These are phyloP conservation scores for Pavo muticus DNA, from an alignment of 2,113 vertebrate species.

Conservation along the genomic window DNA sequence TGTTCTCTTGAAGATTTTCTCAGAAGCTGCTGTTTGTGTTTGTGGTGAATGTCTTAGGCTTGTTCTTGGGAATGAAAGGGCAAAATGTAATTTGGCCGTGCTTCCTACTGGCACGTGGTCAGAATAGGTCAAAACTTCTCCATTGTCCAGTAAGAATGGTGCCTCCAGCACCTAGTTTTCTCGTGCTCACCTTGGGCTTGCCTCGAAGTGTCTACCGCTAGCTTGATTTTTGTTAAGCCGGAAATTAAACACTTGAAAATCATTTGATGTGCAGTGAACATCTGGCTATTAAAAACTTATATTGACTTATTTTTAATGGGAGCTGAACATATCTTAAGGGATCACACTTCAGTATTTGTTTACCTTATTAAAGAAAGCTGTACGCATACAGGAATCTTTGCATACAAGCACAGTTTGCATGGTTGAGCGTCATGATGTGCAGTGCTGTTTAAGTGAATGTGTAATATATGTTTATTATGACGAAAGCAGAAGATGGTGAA, in stretches of 20 bases:
- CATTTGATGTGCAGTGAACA: background rate
- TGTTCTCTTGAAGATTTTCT: background rate
- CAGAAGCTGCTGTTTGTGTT: background rate
- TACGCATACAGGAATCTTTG: background rate
- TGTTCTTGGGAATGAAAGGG: background rate
- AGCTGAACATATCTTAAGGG: background rate
- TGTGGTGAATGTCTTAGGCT: background rate
- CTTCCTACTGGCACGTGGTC: background rate
- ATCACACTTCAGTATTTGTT: background rate
- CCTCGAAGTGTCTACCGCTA: background rate
- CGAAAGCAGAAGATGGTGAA: background rate
- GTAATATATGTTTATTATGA: background rate
- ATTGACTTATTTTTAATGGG: background rate
- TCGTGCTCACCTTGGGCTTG: background rate
- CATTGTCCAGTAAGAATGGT: background rate
- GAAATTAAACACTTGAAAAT: slow-evolving; percentile 6
- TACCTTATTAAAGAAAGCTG: background rate
- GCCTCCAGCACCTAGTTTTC: background rate
- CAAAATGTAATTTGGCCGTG: background rate
- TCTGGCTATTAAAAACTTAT: background rate
- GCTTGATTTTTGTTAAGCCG: slow-evolving; percentile 11
- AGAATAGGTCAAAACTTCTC: background rate
- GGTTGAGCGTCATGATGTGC: accelerated
- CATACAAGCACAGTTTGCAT: background rate
- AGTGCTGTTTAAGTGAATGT: background rate